Base-by-base conservation (phyloP, 2,113 vertebrate species). In the Piaya cayana region DNA sequence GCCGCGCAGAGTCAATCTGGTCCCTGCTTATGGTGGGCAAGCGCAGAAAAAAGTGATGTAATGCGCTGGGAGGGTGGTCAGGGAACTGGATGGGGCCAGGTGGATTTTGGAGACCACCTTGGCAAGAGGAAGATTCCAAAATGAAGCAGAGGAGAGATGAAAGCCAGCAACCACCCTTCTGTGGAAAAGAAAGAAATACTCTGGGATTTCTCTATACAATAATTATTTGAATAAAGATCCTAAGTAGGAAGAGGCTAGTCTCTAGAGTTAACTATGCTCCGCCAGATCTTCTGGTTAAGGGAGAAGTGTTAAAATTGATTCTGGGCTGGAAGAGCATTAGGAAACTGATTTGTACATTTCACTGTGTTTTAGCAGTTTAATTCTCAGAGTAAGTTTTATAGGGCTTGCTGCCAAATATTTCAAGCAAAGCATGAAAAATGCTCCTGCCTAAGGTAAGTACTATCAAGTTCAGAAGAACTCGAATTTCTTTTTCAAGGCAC, bases 401-500 rank as follows among this genome's bases (percentile, higher is more conserved):
- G 82, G 64, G 82, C 0, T 1, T 74, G 75, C 68, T 88, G 86
- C 76, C 86, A 90, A 13, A 69, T 94, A 16, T 78, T 88, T 69
- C 59, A 82, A 86, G 32, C 22, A 59, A 67, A 79, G 75, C 47
- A 70, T 86, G 71, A 75, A 92, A 90, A 90, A 68, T 63, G 59
- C 21, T 95, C 18, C 68, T 86, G 42, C 67, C 71, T 80, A 83
- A 70, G 42, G 79, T 94, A 82, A 92, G 77, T 36, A 21, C 17
- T 72, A 56, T 25, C 27, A 63, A 2, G 36, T 67, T 65, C 36
- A 86, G 85, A 83, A 88, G 22, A 67, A 50, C 30, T 86, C 59
- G 37, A 12, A 52, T 45, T 69, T 68, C 59, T 88, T 8, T 59
- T 94, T 90, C 29, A 29, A 34, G 77, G 42, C 45, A 45, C 64